Base-by-base conservation (phyloP, 92 coral and sea anemone species). In the Porites divaricata region DNA sequence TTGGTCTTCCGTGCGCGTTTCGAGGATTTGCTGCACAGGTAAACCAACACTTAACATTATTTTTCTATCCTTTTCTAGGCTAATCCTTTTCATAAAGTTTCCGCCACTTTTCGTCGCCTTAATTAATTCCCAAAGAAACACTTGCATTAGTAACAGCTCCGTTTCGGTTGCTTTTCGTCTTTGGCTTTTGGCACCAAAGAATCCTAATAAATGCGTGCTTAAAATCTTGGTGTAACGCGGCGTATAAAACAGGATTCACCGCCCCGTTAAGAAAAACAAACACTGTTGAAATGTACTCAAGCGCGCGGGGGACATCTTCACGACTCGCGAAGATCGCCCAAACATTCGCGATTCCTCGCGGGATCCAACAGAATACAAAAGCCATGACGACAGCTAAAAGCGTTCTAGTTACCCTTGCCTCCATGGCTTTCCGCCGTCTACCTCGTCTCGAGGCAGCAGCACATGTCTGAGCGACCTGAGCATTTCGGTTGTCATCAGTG, bases 321-420 rank as follows among this genome's bases (percentile, higher is more conserved):
- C 99, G 99, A 17, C 90, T 86, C 74, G 50, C 89, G 67, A 90
- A 88, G 52, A 93, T 88, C 51, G 99, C 98, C 96, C 99, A 95
- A 20, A 97, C 89, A 87, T 95, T 97, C 62, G 98, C 99, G 79
- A 97, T 58, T 28, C 98, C 97, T 17, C 99, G 86, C 41, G 99
- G 99, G 69, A 95, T 87, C 99, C 99, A 97, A 49, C 93, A 97
- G 23, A 91, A 90, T 17, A 94, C 99, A 79, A 97, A 97, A 22
- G 97, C 98, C 63, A 92, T 72, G 35, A 93, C 97, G 8, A 97
- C 95, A 7, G 96, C 91, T 4, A 97, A 92, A 8, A 97, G 90
- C 45, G 95, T 89, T 64, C 90, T 92, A 22, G 99, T 97, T 59
- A 97, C 98, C 26, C 98, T 92, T 21, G 89, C 89, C 63, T 97